A percentile compares a stretch with the other conserved stretches of the same genome.
These are phyloP conservation scores for Deladenus siricidicola DNA, from an alignment of 2,888 invertebrate genomes.

Conservation along the genomic window DNA sequence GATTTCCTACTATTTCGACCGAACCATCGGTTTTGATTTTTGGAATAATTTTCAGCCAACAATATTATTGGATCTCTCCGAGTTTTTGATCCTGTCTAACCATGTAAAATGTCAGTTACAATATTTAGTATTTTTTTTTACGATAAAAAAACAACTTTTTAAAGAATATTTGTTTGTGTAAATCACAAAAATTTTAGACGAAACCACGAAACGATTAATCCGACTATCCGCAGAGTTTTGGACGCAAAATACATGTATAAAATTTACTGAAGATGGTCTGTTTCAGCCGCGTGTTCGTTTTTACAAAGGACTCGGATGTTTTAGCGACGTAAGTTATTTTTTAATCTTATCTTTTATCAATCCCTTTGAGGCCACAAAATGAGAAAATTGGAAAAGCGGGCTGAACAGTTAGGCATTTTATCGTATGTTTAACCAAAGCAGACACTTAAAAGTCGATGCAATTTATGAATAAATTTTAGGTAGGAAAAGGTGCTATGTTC, in stretches of 20 bases:
- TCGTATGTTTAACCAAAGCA: neutral
- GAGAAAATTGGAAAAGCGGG: neutral
- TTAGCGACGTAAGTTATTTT: conserved; percentile 6
- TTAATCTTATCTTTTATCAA: neutral
- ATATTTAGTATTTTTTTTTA: too few relatives aligned
- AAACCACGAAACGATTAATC: conserved; percentile 2
- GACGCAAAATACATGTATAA: conserved; percentile 4
- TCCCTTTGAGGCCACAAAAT: neutral
- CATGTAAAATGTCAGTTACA: too few relatives aligned
- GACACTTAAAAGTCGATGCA: neutral
- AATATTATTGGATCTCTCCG: neutral
- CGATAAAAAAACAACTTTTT: neutral
- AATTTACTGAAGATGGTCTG: conserved; percentile 1
- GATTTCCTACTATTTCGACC: conserved; percentile 4
- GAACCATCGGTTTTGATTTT: neutral
- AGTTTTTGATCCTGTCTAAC: neutral
- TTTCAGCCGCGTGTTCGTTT: conserved; percentile 5
- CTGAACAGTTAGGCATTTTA: neutral
- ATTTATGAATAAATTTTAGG: neutral
- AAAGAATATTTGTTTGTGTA: neutral
- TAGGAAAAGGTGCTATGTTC: neutral
- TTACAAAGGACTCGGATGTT: conserved; percentile 12
- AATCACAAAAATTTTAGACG: conserved; percentile 9
- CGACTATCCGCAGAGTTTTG: conserved; percentile 8
- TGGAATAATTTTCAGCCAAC: neutral